Conservation (phyloP, 2,113 vertebrate species). For the Anolis carolinensis region DNA sequence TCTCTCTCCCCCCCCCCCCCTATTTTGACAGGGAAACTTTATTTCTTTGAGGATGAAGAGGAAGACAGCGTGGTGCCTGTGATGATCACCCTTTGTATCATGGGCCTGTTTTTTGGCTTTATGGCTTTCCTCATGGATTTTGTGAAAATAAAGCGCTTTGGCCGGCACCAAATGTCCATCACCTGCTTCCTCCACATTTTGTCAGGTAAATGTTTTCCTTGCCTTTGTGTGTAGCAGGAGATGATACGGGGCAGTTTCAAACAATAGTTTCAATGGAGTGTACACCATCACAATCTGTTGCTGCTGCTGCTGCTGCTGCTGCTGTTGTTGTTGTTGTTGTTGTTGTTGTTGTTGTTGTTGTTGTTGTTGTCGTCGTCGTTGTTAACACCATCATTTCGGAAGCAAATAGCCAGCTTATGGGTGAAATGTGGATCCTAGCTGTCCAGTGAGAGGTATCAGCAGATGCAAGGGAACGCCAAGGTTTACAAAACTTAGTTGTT, state of each 20-base stretch:
- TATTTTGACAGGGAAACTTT: not conserved
- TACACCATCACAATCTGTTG: not conserved
- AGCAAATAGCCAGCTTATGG: too few relatives aligned
- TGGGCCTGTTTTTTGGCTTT: conserved; percentile 50
- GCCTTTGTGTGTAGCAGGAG: too few relatives aligned
- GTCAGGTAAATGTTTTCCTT: conserved; percentile 52
- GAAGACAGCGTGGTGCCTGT: conserved; percentile 26
- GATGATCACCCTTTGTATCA: conserved; percentile 51
- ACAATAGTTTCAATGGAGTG: too few relatives aligned
- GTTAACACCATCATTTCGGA: too few relatives aligned
- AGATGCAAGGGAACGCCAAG: too few relatives aligned
- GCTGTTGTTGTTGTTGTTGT: not conserved
- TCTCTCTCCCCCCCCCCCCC: not conserved
- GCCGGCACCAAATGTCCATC: not conserved
- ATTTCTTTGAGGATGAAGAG: conserved; percentile 33
- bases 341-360: too few relatives aligned
- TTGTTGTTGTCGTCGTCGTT: not conserved
- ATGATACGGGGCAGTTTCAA: too few relatives aligned
- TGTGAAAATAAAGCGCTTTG: conserved; percentile 28
- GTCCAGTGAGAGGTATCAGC: too few relatives aligned
- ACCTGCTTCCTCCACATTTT: conserved; percentile 31
- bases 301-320: too few relatives aligned
- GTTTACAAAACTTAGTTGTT: too few relatives aligned
- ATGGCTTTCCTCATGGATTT: conserved; percentile 65
- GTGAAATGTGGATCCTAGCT: too few relatives aligned